Percentiles rank a stretch among this genome's conserved stretches.
Evolutionary conservation across 2,113 vertebrate genomes (phyloP).

Genomic region (Meles meles): DNA sequence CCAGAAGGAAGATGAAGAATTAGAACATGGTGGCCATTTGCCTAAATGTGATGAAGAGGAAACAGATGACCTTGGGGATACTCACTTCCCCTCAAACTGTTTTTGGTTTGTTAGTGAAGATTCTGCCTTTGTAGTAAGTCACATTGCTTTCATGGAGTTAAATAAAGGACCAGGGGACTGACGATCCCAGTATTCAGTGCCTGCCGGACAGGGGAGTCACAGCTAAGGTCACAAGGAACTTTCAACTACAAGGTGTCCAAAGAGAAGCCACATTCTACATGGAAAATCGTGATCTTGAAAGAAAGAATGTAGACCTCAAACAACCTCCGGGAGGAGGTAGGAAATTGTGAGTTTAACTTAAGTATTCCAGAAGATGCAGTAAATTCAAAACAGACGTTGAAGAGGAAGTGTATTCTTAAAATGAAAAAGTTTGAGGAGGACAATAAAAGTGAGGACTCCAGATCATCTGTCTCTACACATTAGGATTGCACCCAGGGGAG

Average conservation of each 20-base stretch:
- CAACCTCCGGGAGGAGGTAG: not conserved
- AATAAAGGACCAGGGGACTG: not conserved
- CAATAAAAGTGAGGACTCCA: not conserved
- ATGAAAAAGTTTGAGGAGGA: not conserved
- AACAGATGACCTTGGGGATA: not conserved
- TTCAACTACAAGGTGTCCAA: not conserved
- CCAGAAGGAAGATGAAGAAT: not conserved
- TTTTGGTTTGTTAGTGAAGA: not conserved
- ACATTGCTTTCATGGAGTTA: not conserved
- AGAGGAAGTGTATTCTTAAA: not conserved
- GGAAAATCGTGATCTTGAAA: not conserved
- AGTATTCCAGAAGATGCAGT: too few species aligned
- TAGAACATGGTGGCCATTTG: not conserved
- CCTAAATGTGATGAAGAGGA: not conserved
- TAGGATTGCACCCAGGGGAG: not conserved
- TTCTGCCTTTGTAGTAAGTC: not conserved
- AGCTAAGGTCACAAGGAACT: not conserved
- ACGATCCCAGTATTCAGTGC: not conserved
- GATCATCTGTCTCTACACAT: not conserved
- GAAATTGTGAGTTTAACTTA: not conserved
- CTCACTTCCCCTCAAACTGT: not conserved
- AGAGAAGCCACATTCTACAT: not conserved
- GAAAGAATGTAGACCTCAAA: not conserved
- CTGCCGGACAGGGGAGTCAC: not conserved
- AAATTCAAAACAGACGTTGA: not conserved